Conservation (phyloP, 1,140 invertebrate species). For the Sycophaga agraensis region DNA sequence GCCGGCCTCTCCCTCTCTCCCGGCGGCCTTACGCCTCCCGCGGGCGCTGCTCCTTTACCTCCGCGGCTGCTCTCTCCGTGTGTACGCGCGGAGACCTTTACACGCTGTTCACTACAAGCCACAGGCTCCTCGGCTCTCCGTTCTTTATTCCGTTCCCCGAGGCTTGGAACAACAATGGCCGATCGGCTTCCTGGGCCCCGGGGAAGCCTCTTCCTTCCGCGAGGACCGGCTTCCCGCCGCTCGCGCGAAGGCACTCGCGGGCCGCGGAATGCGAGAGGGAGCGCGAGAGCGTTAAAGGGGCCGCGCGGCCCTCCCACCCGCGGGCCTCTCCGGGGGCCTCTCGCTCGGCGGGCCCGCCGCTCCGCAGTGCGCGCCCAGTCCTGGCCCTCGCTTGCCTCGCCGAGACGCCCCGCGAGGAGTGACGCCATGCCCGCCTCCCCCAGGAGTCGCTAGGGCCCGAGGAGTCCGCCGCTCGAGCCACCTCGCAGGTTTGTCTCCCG, state of each 20-base stretch:
- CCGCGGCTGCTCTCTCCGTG: no score
- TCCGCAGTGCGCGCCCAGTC: neutral
- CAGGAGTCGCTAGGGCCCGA: no score
- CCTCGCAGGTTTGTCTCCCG: no score
- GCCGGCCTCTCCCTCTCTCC: neutral
- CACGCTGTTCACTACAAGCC: no score
- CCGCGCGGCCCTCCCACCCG: neutral
- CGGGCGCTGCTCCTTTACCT: no score
- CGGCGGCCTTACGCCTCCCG: no score
- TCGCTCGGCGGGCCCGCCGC: neutral
- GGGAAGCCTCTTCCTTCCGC: no score
- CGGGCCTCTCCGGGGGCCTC: neutral
- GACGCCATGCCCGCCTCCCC: neutral
- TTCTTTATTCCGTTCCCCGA: no score
- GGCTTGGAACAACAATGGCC: no score
- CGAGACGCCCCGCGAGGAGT: neutral
- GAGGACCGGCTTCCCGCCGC: neutral
- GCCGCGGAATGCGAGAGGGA: neutral
- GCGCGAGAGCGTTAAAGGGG: conserved; percentile 13
- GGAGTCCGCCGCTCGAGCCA: neutral
- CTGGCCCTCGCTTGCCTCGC: neutral
- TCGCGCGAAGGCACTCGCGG: neutral
- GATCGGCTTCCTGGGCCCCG: neutral
- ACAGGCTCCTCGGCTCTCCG: no score
- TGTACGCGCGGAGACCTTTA: no score